These are phyloP conservation scores for Chelonus formosanus DNA, from an alignment of 2,888 invertebrate genomes.

Conservation along the genomic window DNA sequence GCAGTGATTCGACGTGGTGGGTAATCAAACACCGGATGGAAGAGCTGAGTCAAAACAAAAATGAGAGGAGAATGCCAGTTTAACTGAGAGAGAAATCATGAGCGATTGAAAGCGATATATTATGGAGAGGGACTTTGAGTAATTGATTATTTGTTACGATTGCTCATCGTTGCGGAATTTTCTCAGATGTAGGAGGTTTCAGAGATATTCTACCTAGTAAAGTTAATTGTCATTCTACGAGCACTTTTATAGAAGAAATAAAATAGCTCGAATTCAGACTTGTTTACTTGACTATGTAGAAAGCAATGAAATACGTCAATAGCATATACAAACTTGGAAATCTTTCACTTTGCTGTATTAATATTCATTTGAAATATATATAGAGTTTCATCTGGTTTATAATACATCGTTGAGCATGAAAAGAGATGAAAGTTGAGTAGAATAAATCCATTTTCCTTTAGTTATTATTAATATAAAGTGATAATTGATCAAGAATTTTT, in stretches of 20 bases:
- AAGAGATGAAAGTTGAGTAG: no score
- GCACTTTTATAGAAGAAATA: constrained; percentile 4
- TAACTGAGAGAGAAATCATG: constrained; percentile 6
- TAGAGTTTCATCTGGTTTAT: neutral
- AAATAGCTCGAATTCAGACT: constrained; percentile 25
- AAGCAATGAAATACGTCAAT: constrained; percentile 20
- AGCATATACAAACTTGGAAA: constrained; percentile 27
- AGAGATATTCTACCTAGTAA: neutral
- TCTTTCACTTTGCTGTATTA: constrained; percentile 21
- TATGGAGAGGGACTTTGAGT: neutral
- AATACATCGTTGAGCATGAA: no score
- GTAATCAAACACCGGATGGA: constrained; percentile 59
- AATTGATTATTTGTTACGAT: constrained; percentile 11
- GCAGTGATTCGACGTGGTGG: constrained; percentile 29
- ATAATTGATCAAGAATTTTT: no score
- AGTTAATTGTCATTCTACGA: constrained; percentile 23
- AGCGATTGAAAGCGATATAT: constrained; percentile 13
- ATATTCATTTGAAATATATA: constrained; percentile 14
- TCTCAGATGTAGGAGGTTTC: neutral
- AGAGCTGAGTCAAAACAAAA: constrained; percentile 56
- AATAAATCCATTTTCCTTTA: no score
- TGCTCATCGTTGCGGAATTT: constrained; percentile 3
- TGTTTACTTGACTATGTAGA: constrained; percentile 21
- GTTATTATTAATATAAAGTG: no score
- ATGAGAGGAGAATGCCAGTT: constrained; percentile 8